These are phyloP conservation scores for Argyresthia goedartella DNA, from an alignment of 2,888 invertebrate species.

Conservation along the genomic window DNA sequence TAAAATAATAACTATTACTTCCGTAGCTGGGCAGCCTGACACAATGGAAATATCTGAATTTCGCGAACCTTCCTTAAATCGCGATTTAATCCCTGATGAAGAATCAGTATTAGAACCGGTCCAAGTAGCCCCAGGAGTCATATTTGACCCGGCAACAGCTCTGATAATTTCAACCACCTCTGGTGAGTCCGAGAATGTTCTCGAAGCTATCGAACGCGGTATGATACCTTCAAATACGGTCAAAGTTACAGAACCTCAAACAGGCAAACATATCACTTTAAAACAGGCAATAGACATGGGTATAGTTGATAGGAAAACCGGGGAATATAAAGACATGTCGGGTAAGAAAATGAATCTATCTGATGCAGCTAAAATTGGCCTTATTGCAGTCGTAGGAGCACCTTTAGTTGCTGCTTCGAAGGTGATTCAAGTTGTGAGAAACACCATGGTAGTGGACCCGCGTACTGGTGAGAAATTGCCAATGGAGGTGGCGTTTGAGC, in stretches of 20 bases:
- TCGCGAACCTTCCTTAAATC: slow-evolving; percentile 16
- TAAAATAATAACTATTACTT: slow-evolving; percentile 79
- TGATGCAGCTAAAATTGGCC: slow-evolving; percentile 83
- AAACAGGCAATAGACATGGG: slow-evolving; percentile 83
- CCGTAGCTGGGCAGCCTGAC: slow-evolving; percentile 78
- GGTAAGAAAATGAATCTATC: slow-evolving; percentile 77
- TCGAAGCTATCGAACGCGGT: slow-evolving; percentile 83
- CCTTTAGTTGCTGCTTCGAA: slow-evolving; percentile 80
- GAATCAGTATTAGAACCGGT: slow-evolving; percentile 74
- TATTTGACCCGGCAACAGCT: slow-evolving; percentile 84
- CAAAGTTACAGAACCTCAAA: slow-evolving; percentile 77
- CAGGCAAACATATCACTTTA: slow-evolving; percentile 75
- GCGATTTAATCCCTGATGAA: slow-evolving; percentile 29
- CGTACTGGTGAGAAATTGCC: slow-evolving; percentile 84
- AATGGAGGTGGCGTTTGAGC: slow-evolving; percentile 83
- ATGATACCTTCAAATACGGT: slow-evolving; percentile 77
- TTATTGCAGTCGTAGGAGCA: slow-evolving; percentile 81
- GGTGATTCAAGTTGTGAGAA: slow-evolving; percentile 75
- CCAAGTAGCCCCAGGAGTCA: slow-evolving; percentile 78
- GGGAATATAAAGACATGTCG: slow-evolving; percentile 75
- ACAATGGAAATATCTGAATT: slow-evolving; percentile 77
- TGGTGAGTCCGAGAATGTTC: slow-evolving; percentile 78
- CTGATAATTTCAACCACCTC: slow-evolving; percentile 79
- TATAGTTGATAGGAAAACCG: slow-evolving; percentile 79
- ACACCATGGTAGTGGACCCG: slow-evolving; percentile 80